Base-by-base conservation (phyloP, 1,140 invertebrate species). In the Teleopsis dalmanni region DNA sequence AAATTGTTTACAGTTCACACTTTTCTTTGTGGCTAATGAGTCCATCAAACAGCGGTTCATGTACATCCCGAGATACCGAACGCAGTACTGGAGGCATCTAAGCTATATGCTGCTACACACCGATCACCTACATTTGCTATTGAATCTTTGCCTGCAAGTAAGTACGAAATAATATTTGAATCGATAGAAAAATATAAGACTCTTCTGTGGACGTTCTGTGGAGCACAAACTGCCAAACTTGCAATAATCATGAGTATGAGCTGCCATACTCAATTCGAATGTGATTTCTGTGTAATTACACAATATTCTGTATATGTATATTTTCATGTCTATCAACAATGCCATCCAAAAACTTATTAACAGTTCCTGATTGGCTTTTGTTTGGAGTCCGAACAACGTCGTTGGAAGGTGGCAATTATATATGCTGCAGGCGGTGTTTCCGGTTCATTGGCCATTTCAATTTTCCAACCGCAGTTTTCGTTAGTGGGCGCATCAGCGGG, bases 401-500 rank as follows among this genome's bases (percentile, higher is more conserved):
- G 79, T 71, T 77, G 83, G 71, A 77, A 85, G 51, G 80, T 91
- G 44, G 75, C 80, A 23, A 57, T 78, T 16, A 73, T 90, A 56
- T 91, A 89, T 72, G 47, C 80, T 6, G 75, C 76, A 11, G 87
- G 87, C 18, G 82, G 83, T 34, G 67, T 80, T 35, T 78, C 76
- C 29, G 84, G 87, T 38, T 84, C 84, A 2, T 70, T 89, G 31
- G 84, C 87, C 27, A 85, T 88, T 8, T 88, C 86, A 8, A 77
- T 87, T 51, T 72, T 88, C 55, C 88, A 94, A 71, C 87, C 88
- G 1, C 71, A 75, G 57, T 78, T 88, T 35, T 81, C 76, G 54
- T 76, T 98, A 45, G 84, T 92, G 37, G 94, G 94, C 14, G 88
- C 93, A 36, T 94, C 90, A 38, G 93, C 88, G 11, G 93, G 92